phyloP scores from a whole-genome alignment of 2,113 vertebrate genomes.

The Herpailurus yagouaroundi region DNA sequence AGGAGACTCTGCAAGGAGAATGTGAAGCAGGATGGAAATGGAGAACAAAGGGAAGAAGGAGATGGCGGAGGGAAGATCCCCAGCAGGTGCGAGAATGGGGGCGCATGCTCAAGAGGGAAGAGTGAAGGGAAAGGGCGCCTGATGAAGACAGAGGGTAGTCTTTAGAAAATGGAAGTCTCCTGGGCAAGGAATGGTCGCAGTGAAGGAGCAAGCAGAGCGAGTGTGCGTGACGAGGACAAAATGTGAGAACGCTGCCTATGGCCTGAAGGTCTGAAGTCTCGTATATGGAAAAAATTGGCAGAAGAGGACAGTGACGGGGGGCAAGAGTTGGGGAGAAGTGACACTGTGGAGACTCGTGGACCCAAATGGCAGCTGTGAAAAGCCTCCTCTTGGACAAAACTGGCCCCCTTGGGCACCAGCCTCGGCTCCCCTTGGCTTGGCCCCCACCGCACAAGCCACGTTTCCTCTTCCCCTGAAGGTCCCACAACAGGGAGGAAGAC shows the following conservation, averaged over 20 bases:
- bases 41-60: not conserved
- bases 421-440: not conserved
- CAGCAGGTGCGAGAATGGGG: not conserved
- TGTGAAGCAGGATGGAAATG: not conserved
- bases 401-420: not conserved
- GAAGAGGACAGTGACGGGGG: not conserved
- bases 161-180: not conserved
- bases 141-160: accelerated
- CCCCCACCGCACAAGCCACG: not conserved
- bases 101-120: not conserved
- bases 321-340: not conserved
- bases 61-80: accelerated
- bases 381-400: not conserved
- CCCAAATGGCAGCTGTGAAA: not conserved
- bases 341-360: not conserved
- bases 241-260: not conserved
- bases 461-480: not conserved
- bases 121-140: accelerated
- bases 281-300: not conserved
- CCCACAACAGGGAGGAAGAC: too few relatives aligned
- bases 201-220: not conserved
- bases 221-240: accelerated
- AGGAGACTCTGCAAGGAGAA: too few relatives aligned
- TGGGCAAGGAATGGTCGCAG: not conserved
- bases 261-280: not conserved